These are phyloP conservation scores for Drosophila sordidula DNA, from an alignment of 2,888 invertebrate genomes.

Conservation along the genomic window DNA sequence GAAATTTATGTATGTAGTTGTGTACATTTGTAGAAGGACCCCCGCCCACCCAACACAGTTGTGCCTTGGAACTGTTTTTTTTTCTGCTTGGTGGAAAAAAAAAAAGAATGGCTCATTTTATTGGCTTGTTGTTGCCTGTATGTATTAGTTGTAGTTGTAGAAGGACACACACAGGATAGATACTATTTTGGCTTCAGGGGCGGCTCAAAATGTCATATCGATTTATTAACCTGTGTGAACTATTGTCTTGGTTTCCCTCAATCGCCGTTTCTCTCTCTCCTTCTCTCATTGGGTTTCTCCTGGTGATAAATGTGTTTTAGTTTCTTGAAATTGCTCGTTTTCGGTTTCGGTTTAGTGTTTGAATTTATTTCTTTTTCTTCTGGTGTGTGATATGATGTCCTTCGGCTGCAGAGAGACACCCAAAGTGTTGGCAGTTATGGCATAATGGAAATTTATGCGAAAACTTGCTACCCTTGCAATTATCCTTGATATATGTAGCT, in stretches of 20 bases:
- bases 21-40: conserved; percentile 35
- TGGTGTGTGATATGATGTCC: conserved; percentile 25
- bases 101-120: conserved; percentile 74
- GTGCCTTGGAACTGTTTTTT: conserved; percentile 20
- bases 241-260: conserved; percentile 54
- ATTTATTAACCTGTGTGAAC: conserved; percentile 82
- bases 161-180: conserved; percentile 11
- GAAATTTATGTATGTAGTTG: conserved; percentile 77
- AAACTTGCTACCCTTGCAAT: conserved; percentile 66
- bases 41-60: conserved; percentile 1
- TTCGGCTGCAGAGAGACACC: conserved; percentile 11
- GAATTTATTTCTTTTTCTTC: conserved; percentile 67
- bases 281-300: conserved; percentile 1
- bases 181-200: conserved; percentile 15
- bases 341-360: conserved; percentile 59
- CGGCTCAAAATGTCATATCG: conserved; percentile 78
- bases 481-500: conserved; percentile 60
- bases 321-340: conserved; percentile 74
- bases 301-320: conserved; percentile 68
- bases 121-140: conserved; percentile 63
- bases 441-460: conserved; percentile 76
- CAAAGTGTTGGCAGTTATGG: conserved; percentile 62
- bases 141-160: conserved; percentile 33
- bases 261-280: conserved; percentile 2
- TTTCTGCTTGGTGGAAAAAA: conserved; percentile 23